Evolutionary conservation across 2,888 invertebrate genomes (phyloP), one percentile per base, ranked within the genome.

Genomic region (Lycia hirtaria): DNA sequence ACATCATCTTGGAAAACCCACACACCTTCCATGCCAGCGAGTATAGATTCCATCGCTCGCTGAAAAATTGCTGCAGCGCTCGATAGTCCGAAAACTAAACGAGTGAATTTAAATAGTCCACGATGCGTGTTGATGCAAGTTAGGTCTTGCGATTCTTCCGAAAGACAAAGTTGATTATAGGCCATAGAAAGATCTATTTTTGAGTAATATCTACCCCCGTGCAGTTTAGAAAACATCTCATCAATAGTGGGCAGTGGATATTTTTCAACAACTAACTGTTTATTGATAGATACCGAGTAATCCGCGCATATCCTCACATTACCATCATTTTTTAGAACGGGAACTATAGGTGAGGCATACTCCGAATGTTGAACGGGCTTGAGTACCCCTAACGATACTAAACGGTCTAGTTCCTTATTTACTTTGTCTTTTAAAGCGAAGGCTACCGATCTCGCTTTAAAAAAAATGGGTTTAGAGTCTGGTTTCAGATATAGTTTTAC

Each of bases 181-280:
- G 65, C 60, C 48, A 48, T 49, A 7, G 59, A 61, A 2, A 65
- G 44, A 24, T 63, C 59, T 6, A 65, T 6, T 49, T 62, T 62
- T 10, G 40, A 37, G 32, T 60, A 65, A 17, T 59, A 52, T 4
- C 56, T 48, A 0, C 62, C 66, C 0, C 63, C 64, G 10, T 64
- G 47, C 1, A 68, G n/a, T 15, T 48, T 65, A 0, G 66, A 33
- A 58, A 66, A 65, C 19, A 66, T 22, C 45, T 68, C 65, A 0
- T 33, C 14, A 3, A 15, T 5, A 15, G 12, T 33, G 9, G 33
- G 33, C 14, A 15, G 33, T 15, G 33, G 67, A 24, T 65, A 65
- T 26, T 64, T 33, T 14, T 68, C 67, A 0, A 64, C 24, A 2
- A 56, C 2, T 6, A 64, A 26, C 5, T 64, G 58, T 59, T 64